Percentiles rank a stretch among this genome's conserved stretches.
phyloP scores from a whole-genome alignment of 2,797 vertebrate species.

The Cossypha caffra region DNA sequence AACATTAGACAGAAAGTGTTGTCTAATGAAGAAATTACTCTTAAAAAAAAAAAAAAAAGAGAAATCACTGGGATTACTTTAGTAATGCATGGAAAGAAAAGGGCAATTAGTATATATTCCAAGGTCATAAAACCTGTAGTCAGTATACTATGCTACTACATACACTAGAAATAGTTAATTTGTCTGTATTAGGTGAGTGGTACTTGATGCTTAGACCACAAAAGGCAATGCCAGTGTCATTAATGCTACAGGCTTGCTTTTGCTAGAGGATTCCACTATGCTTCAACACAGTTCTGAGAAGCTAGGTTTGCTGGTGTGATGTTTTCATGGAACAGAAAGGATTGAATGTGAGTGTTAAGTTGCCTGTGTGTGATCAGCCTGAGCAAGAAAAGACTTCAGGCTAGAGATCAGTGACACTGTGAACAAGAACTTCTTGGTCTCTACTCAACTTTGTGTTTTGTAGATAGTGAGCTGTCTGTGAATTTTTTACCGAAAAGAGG shows the following conservation, averaged over 20 bases:
- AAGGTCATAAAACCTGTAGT: neutral
- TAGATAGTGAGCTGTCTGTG: neutral
- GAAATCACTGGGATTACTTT: neutral
- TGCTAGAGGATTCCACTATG: accelerated
- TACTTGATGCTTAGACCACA: neutral
- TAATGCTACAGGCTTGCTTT: neutral
- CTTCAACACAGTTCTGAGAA: neutral
- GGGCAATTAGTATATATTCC: neutral
- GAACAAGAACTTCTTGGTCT: neutral
- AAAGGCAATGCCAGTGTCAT: neutral
- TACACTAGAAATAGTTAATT: neutral
- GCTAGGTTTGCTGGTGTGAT: neutral
- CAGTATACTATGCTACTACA: neutral
- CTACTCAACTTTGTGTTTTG: neutral
- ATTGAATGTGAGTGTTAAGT: neutral
- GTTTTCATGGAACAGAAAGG: neutral
- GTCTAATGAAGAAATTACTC: neutral
- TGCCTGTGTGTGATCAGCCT: neutral
- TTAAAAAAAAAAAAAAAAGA: neutral
- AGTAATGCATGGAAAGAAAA: neutral
- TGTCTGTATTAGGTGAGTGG: neutral
- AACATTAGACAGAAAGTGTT: neutral
- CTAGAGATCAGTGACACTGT: neutral
- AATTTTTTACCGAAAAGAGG: neutral
- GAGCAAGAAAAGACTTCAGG: neutral